Base-by-base conservation (phyloP, 2,888 invertebrate genomes). In the Rhamnusium bicolor region DNA sequence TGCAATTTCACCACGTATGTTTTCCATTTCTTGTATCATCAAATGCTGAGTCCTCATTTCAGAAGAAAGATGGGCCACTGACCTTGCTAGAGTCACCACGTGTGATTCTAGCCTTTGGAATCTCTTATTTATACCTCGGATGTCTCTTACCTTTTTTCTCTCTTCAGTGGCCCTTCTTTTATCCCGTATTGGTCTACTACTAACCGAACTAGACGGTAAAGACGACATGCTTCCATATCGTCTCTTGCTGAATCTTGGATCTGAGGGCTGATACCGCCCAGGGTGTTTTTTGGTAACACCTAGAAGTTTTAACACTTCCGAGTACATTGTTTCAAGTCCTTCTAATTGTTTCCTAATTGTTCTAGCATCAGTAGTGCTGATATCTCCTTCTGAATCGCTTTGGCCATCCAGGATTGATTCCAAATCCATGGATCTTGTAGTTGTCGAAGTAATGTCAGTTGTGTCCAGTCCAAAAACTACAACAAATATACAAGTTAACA, bases 21-120 rank as follows among this genome's bases (percentile, higher is more conserved):
- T 93, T 88, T 97, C 96, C 91, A 97, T 93, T 89, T 97, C 96
- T 90, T 95, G 95, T 87, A 95, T 94, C 90, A 96, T 94, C 72
- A 95, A 90, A 86, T 96, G 96, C 85, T 97, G 96, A 0, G 96
- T 95, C 74, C 96, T 89, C 94, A 97, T 95, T 89, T 97, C 97
- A 2, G 95, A 95, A 46, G 96, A 96, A 49, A 97, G 90, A 87
- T 97, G 96, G 14, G 97, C 96, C 19, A 97, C 96, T 58, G 96
- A 96, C 71, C 96, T 90, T 0, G 97, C 97, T 77, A 97, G 88
- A 1, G 97, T 97, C 67, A 97, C 96, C 60, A 97, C 96, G 88
- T 97, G 97, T 0, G 96, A 95, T 87, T 97, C 97, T 78, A 97
- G 89, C 4, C 96, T 90, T 86, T 96, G 96, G 88, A 97, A 96